Evolutionary conservation across 1,140 invertebrate genomes (phyloP), one percentile per base, ranked within the genome.

Genomic region (Euwallacea fornicatus): DNA sequence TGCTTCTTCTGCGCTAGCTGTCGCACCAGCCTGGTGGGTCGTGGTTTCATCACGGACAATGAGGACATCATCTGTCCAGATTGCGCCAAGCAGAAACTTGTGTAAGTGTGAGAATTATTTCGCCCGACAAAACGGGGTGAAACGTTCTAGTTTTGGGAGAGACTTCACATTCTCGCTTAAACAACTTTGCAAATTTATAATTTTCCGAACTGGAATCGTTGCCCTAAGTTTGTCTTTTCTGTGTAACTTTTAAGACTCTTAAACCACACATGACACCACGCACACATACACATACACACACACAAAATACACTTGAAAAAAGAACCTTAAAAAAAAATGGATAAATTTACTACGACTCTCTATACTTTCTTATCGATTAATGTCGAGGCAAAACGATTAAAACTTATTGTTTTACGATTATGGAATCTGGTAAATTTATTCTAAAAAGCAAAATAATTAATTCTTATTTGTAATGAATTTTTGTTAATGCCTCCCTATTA

Each of bases 1-100:
- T 99, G 98, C 86, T 99, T 99, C 88, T 93, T 95, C 82, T 99
- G 98, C 85, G 94, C 95, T 77, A 90, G 91, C 74, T 99, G 98
- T 88, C 92, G 94, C 80, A 90, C 91, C 56, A 96, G 95, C 54
- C 88, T 99, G 77, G 97, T 99, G 21, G 97, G 97, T 70, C 93
- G 95, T 80, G 98, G 98, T 71, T 99, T 99, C 86, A 98, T 99
- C 83, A 98, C 97, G 78, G 97, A 99, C 81, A 93, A 87, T 7
- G 91, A 92, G 71, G 96, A 99, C 82, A 98, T 99, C 81, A 91
- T 99, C 78, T 99, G 98, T 84, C 96, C 97, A 2, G 97, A 99
- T 81, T 99, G 98, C 87, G 98, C 98, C 81, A 98, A 98, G 84
- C 90, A 94, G 84, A 95, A 95, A 84, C 86, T 97, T 75, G 92